These are phyloP conservation scores for Lacerta bilineata DNA, from an alignment of 2,797 vertebrate genomes.

Conservation along the genomic window DNA sequence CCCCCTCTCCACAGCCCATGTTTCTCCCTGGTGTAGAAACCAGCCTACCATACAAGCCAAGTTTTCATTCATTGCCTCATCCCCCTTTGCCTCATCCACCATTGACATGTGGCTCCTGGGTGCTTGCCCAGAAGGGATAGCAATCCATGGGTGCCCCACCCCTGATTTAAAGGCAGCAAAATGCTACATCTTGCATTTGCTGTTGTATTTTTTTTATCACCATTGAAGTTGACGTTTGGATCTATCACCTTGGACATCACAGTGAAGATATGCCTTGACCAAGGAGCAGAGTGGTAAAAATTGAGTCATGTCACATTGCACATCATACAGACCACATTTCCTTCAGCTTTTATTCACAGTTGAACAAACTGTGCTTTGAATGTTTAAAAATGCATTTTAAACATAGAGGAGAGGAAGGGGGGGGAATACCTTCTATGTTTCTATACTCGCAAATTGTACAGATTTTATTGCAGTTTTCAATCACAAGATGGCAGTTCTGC, in stretches of 20 bases:
- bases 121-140: too few relatives aligned
- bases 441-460: not conserved
- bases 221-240: not conserved
- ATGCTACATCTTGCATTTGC: not conserved
- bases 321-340: too few relatives aligned
- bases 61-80: too few relatives aligned
- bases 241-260: not conserved
- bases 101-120: too few relatives aligned
- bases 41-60: too few relatives aligned
- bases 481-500: conserved; percentile 67
- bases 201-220: not conserved
- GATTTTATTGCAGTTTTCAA: conserved; percentile 54
- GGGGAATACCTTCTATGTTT: rapidly evolving
- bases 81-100: too few relatives aligned
- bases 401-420: not conserved
- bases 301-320: not conserved
- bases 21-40: too few relatives aligned
- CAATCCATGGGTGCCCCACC: too few relatives aligned
- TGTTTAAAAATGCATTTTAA: not conserved
- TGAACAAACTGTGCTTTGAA: not conserved
- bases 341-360: not conserved
- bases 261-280: not conserved
- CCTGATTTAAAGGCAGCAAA: not conserved
- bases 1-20: too few relatives aligned
- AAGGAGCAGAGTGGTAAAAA: too few relatives aligned